Evolutionary conservation across 2,888 invertebrate genomes (phyloP), one percentile per base, ranked within the genome.

Genomic region (Lumbricus terrestris): DNA sequence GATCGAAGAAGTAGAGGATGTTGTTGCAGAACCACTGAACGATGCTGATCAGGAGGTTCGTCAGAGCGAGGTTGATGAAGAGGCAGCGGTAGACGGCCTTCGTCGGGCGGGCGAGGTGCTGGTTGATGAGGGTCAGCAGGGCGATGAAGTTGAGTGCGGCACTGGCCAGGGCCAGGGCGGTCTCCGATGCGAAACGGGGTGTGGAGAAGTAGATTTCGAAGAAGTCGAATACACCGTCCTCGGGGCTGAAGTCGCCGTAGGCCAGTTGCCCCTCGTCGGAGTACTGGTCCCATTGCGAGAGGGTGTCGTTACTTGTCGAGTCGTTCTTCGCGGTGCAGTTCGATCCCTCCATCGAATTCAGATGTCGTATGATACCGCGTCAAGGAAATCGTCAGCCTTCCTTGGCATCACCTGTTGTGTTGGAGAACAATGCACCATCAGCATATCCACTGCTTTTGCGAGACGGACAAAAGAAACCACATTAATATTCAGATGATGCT

Each of bases 1-100:
- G 11, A 11, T 90, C 34, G 88, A 92, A 91, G 23, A 92, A 82
- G 89, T 88, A 91, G 35, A 92, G 83, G 18, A 88, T 40, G 89
- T 92, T 92, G 90, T 92, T 92, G 88, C 90, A 90, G 35, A 91
- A 35, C 92, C 92, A 92, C n/a, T 91, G 90, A 29, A 92, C 33
- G 5, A 91, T 5, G 29, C 90, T 88, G 34, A 90, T 35, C 33
- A 92, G 69, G 33, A 91, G 90, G 90, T 92, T 92, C 18, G 90
- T 90, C 13, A 91, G 69, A 23, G 91, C 90, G 82, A 92, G 89
- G 89, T 91, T 92, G 40, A 88, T 82, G 90, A 91, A 92, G 34
- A 91, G 90, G 29, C 88, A 89, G 82, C 91, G 90, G 88, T 92
- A 92, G 47, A 91, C 90, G 23, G 91, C 91, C 82, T 90, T 85